Evolutionary conservation across 2,797 vertebrate genomes (phyloP), one percentile per base, ranked within the genome.

Genomic region (Ceryle rudis): DNA sequence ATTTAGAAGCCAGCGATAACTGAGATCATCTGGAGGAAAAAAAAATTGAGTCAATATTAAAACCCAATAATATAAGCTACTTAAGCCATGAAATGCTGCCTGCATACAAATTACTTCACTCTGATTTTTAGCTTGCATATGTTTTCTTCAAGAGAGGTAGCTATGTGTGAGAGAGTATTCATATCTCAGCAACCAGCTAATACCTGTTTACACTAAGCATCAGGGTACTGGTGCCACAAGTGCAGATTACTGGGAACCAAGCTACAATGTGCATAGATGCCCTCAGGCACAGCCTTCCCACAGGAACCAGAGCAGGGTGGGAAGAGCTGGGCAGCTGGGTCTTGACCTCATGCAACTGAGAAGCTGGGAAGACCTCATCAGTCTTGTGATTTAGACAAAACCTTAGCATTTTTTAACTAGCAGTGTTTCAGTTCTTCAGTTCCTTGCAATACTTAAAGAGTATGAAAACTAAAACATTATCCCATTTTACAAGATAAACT

Each of bases 1-100:
- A 58, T 99, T 99, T 72, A 99, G 98, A 97, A 99, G 99, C 99
- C 99, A 99, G 96, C 99, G 99, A 94, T 99, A 99, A 80, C 98
- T 99, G 95, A 99, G 98, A 95, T 99, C 98, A 91, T 98, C 99
- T 99, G 96, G n/a, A 93, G 84, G 37, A 94, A 97, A 95, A 89
- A 64, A 69, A 85, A 79, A 41, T 41, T 39, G 44, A 96, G 51
- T 95, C 86, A 97, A 75, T 91, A 96, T 71, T 82, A 73, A 70
- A 77, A 69, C 15, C 2, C 17, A 95, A 64, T 31, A 84, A 23
- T 33, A 84, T 58, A 47, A 61, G 44, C 78, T 93, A 26, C 41
- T 89, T 79, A 75, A 88, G 47, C 26, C 10, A 74, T 5, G 19
- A 51, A 80, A 89, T 28, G 41, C 14, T n/a, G 13, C 20, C 51